Evolutionary conservation across 92 coral and sea anemone genomes (phyloP).

Genomic region (Palythoa grandiflora): DNA sequence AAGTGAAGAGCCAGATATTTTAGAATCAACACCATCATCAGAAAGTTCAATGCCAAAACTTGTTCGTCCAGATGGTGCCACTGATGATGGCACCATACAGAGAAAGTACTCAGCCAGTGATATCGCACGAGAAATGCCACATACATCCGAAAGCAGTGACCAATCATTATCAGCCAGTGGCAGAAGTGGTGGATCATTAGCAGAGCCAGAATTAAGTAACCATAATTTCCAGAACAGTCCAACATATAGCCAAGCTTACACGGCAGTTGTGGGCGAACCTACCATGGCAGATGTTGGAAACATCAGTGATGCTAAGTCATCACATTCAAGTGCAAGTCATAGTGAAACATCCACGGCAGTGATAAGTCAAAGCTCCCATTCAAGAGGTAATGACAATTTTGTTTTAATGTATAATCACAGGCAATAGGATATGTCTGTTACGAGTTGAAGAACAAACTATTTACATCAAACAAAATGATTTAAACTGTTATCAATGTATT

Average conservation of each 20-base stretch:
- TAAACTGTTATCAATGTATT: too few relatives aligned
- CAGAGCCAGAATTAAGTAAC: neutral
- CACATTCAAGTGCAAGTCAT: constrained; percentile 12
- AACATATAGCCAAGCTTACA: constrained; percentile 76
- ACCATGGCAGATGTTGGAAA: constrained; percentile 48
- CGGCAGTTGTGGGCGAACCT: constrained; percentile 67
- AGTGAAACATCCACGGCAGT: constrained; percentile 60
- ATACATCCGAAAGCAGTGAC: constrained; percentile 36
- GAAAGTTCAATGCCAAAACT: constrained; percentile 33
- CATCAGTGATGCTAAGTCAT: constrained; percentile 52
- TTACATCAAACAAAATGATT: too few relatives aligned
- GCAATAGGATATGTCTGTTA: too few relatives aligned
- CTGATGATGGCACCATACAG: constrained; percentile 20
- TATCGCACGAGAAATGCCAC: constrained; percentile 10
- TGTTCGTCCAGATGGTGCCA: constrained; percentile 18
- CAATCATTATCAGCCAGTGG: constrained; percentile 31
- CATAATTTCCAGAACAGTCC: constrained; percentile 21
- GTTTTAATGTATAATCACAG: neutral
- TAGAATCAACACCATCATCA: constrained; percentile 19
- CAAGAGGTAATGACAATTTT: neutral
- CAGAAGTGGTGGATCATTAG: constrained; percentile 37
- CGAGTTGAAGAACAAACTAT: too few relatives aligned
- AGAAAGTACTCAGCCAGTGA: constrained; percentile 18
- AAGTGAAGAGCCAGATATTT: constrained; percentile 15
- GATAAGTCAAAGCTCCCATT: constrained; percentile 34